Evolutionary conservation across 2,113 vertebrate genomes (phyloP).

Genomic region (Corythornis madagascariensis): DNA sequence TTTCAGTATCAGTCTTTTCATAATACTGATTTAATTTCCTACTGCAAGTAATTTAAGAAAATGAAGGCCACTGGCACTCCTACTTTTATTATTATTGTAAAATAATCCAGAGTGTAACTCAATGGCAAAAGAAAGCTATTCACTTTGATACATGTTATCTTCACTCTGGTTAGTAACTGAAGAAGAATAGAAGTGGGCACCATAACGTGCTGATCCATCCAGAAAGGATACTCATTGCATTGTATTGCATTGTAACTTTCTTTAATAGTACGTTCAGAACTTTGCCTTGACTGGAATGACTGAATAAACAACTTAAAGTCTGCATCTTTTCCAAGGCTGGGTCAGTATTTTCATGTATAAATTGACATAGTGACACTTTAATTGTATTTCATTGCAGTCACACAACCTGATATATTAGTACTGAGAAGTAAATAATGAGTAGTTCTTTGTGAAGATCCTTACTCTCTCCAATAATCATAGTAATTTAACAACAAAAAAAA

Average conservation of each 20-base stretch:
- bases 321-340: neutral
- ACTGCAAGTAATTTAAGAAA: neutral
- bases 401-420: neutral
- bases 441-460: neutral
- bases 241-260: neutral
- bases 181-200: neutral
- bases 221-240: neutral
- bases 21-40: neutral
- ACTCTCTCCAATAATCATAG: neutral
- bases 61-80: neutral
- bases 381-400: neutral
- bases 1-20: neutral
- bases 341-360: neutral
- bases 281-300: neutral
- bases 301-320: neutral
- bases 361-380: neutral
- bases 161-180: neutral
- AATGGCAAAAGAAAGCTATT: conserved; percentile 29
- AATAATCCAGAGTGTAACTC: conserved; percentile 20
- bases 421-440: neutral
- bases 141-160: neutral
- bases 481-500: neutral
- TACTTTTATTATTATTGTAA: neutral
- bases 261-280: neutral
- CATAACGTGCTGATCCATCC: neutral